Conservation (phyloP, 2,797 vertebrate genomes). For the Amniataba percoides region DNA sequence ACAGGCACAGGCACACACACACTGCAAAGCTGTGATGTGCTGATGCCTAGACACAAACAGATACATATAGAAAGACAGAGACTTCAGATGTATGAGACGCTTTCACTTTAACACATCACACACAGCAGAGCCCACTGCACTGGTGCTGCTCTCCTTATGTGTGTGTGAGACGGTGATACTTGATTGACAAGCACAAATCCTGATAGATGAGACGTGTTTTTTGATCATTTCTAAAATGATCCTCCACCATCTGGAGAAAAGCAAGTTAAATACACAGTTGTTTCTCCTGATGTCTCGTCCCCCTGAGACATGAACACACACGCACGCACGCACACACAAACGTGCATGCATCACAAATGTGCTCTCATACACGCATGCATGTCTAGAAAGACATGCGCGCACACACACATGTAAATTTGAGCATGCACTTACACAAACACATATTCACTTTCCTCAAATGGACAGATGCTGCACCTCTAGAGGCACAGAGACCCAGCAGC, state of each 20-base stretch:
- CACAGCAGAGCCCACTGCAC: constrained; percentile 29
- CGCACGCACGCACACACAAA: constrained; percentile 27
- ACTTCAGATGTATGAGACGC: constrained; percentile 56
- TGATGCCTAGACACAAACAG: constrained; percentile 55
- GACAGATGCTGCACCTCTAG: constrained; percentile 89
- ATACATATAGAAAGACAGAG: constrained; percentile 60
- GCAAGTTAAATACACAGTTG: constrained; percentile 87
- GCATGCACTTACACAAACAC: constrained; percentile 64
- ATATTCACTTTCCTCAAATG: constrained; percentile 74
- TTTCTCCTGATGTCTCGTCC: constrained; percentile 83
- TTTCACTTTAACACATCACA: constrained; percentile 68
- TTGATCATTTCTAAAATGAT: constrained; percentile 77
- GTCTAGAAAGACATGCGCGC: constrained; percentile 13
- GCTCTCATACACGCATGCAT: constrained; percentile 27
- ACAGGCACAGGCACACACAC: constrained; percentile 43
- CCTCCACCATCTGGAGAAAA: constrained; percentile 85
- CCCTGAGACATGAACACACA: constrained; percentile 73
- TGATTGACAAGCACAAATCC: constrained; percentile 79
- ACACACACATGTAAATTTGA: constrained; percentile 34
- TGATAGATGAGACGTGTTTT: constrained; percentile 69
- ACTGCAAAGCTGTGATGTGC: constrained; percentile 60
- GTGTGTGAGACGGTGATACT: constrained; percentile 29
- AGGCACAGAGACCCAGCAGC: constrained; percentile 86
- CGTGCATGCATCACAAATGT: constrained; percentile 3
- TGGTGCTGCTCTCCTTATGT: constrained; percentile 28